Base-by-base conservation (phyloP, 2,888 invertebrate genomes). In the Dioctria linearis region DNA sequence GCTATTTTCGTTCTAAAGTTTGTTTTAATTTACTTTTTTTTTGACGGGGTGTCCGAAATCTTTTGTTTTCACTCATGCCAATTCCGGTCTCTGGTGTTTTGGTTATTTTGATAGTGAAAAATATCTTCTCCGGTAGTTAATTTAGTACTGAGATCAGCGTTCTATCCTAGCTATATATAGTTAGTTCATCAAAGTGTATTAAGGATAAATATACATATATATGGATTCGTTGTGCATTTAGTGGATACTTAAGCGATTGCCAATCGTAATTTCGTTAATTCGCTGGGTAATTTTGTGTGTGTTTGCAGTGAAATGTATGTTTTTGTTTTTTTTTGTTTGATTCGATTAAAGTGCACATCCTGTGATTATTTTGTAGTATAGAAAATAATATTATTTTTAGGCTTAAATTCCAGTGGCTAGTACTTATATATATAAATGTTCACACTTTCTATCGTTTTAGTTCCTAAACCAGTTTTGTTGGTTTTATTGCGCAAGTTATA, bases 1-100 rank as follows among this genome's bases (percentile, higher is more conserved):
- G 63, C 63, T 76, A 76, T 76, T 76, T 76, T 76, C 46, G 76
- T 76, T 42, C 49, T 46, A 46, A 66, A 66, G 42, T 43, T 59
- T 66, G 66, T 66, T 66, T 25, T 42, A 11, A 66, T 43, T 66
- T 66, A 43, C 2, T 25, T 0, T 25, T 25, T 25, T 25, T 25
- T 25, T 25, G 25, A 25, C 25, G 25, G 25, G 2, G 46, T 42
- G 11, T 40, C 40, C 57, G n/a, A 40, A 13, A 51, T 71, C 11
- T 75, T 57, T 63, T 63, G 49, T 76, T 63, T 61, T 75, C 46
- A 25, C 39, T 63, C 37, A 6, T 49, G 25, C 37, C 11, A 51
- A 39, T 37, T 46, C 43, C 43, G 59, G 59, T 75, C 46, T 63
- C 25, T 25, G 25, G 25, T 25, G 37, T 76, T 76, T 61, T 63